A percentile compares a stretch with the other conserved stretches of the same genome.
phyloP scores from a whole-genome alignment of 2,888 invertebrate species.

The Platycheirus rosarum region DNA sequence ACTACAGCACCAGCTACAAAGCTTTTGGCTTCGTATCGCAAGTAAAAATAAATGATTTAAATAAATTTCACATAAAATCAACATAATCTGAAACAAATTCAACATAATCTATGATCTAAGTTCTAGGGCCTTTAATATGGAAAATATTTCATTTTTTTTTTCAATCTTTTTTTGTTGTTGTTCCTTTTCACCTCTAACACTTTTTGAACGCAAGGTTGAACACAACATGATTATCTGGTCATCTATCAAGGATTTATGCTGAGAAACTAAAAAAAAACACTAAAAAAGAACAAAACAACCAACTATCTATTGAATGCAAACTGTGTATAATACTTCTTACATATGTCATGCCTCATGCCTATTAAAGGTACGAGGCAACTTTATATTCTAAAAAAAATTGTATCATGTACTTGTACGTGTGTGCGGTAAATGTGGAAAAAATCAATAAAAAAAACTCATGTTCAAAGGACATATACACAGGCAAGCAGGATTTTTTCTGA shows the following conservation, averaged over 20 bases:
- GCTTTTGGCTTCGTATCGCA: too few species aligned
- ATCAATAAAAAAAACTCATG: constrained; percentile 44
- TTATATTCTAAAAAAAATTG: constrained; percentile 19
- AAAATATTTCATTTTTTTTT: constrained; percentile 24
- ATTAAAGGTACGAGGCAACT: constrained; percentile 5
- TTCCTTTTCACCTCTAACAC: too few species aligned
- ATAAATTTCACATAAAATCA: neutral
- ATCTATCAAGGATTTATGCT: constrained; percentile 43
- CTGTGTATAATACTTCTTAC: constrained; percentile 44
- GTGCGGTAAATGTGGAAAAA: constrained; percentile 17
- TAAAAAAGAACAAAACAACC: constrained; percentile 12
- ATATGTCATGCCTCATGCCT: constrained; percentile 24
- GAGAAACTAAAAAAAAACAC: constrained; percentile 10
- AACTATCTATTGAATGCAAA: constrained; percentile 50
- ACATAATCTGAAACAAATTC: neutral
- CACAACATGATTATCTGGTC: constrained; percentile 49
- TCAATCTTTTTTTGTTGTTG: neutral
- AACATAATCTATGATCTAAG: neutral
- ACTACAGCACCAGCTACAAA: too few species aligned
- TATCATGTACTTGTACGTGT: neutral
- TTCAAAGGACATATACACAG: constrained; percentile 10
- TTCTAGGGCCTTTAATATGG: constrained; percentile 6
- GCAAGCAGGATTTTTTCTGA: constrained; percentile 9
- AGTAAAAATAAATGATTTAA: neutral
- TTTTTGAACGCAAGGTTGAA: neutral